Evolutionary conservation across 2,888 invertebrate species (phyloP).

Genomic region (Cerceris rybyensis): DNA sequence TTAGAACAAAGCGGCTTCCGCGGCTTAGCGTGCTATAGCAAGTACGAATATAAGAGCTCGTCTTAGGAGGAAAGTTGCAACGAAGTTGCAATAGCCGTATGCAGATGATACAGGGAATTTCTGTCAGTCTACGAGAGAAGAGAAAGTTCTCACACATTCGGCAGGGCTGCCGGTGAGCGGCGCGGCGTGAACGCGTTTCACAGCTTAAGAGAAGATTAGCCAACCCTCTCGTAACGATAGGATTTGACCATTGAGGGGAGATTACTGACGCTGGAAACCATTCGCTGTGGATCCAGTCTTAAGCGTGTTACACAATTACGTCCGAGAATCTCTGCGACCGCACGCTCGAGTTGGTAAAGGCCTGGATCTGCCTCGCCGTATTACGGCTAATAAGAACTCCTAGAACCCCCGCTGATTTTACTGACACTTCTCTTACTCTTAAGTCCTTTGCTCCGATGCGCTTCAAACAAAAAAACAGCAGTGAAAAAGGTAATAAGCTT

Average conservation of each 20-base stretch:
- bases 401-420: slow-evolving; percentile 57
- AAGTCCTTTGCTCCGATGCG: slow-evolving; percentile 8
- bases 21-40: too few species aligned
- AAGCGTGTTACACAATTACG: slow-evolving; percentile 67
- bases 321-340: slow-evolving; percentile 43
- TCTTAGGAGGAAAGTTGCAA: neutral
- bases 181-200: slow-evolving; percentile 53
- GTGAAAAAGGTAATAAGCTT: too few species aligned
- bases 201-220: slow-evolving; percentile 65
- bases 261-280: slow-evolving; percentile 60
- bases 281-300: slow-evolving; percentile 60
- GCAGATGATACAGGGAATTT: slow-evolving; percentile 23
- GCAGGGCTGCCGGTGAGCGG: slow-evolving; percentile 22
- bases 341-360: slow-evolving; percentile 51
- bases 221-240: slow-evolving; percentile 62
- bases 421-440: slow-evolving; percentile 26
- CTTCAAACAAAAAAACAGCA: neutral
- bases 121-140: slow-evolving; percentile 14
- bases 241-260: slow-evolving; percentile 66
- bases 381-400: slow-evolving; percentile 72
- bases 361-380: slow-evolving; percentile 53
- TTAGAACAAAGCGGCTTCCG: too few species aligned
- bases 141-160: slow-evolving; percentile 30
- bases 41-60: neutral
- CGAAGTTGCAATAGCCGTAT: neutral